Base-by-base conservation (phyloP, 2,113 vertebrate genomes). In the Thunnus thynnus region DNA sequence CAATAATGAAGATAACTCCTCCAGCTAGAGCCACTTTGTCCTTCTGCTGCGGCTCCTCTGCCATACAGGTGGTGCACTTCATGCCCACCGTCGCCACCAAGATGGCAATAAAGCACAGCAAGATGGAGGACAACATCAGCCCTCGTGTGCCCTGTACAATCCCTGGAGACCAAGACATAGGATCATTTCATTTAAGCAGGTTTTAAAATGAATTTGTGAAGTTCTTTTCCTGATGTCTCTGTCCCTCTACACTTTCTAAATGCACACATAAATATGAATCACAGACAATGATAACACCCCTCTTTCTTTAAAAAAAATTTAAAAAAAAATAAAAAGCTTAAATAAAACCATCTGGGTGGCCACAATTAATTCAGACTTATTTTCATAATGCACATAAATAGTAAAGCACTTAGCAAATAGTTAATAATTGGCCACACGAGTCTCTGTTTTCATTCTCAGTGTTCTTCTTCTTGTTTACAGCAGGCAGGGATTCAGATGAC, bases 61-160 rank as follows among this genome's bases (percentile, higher is more conserved):
- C 95, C 93, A 99, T 64, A 58, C 97, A 98, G 50, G 95, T 98
- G 92, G 98, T 98, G 86, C 97, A 99, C 63, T 96, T 97, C 98
- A 99, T 96, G 57, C 98, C 98, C 13, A 95, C 81, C 44, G 90
- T 68, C 2, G 95, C 90, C 78, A 98, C 94, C 69, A 97, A 78
- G 2, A 96, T 32, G 0, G 92, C 93, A 0, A 99, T 77, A 1
- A 95, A 86, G n/a, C 94, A 91, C 76, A 98, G 44, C 12, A 99
- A 16, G 80, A 98, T 94, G 20, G 96, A 86, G 2, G 90, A 14
- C 32, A 99, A 83, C 97, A 99, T 99, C 91, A 99, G 89, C 9
- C 97, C 98, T 0, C 98, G 95, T 0, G 97, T 96, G 3, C 95
- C 97, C 92, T 96, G 96, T 3, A 99, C 86, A 3, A 91, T 95